phyloP scores from a whole-genome alignment of 2,888 invertebrate species.

The Syrphus vitripennis region DNA sequence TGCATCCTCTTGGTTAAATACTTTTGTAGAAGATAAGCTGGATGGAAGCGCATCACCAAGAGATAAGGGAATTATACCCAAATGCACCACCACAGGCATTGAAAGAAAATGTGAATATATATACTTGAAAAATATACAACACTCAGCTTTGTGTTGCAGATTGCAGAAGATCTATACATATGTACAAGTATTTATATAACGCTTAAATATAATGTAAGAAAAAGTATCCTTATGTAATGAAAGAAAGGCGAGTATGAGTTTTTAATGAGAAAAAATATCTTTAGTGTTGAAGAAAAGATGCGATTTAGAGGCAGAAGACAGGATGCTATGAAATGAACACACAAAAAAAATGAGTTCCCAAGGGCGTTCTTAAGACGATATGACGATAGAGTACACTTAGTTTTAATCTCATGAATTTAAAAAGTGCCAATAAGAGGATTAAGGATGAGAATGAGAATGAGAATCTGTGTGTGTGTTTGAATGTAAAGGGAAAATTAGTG shows the following conservation, averaged over 20 bases:
- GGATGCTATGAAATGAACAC: neutral
- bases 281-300: conserved; percentile 13
- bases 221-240: conserved; percentile 35
- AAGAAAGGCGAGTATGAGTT: conserved; percentile 50
- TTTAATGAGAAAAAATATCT: conserved; percentile 61
- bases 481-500: conserved; percentile 52
- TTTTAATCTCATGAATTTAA: conserved; percentile 61
- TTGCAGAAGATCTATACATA: neutral
- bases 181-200: neutral
- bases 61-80: conserved; percentile 41
- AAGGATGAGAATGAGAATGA: conserved; percentile 1
- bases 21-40: conserved; percentile 53
- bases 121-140: conserved; percentile 48
- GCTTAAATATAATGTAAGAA: neutral
- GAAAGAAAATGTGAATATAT: conserved; percentile 23
- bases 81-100: conserved; percentile 46
- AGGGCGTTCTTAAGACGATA: conserved; percentile 49
- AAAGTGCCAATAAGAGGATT: conserved; percentile 68
- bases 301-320: conserved; percentile 24
- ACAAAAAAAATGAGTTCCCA: conserved; percentile 8
- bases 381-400: conserved; percentile 57
- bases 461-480: conserved; percentile 7
- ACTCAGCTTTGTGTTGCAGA: neutral
- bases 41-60: conserved; percentile 28
- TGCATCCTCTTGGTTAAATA: conserved; percentile 26